Percentiles rank a stretch among this genome's conserved stretches.
Conservation (phyloP, 2,113 vertebrate genomes). For the Actinemys pallida region DNA sequence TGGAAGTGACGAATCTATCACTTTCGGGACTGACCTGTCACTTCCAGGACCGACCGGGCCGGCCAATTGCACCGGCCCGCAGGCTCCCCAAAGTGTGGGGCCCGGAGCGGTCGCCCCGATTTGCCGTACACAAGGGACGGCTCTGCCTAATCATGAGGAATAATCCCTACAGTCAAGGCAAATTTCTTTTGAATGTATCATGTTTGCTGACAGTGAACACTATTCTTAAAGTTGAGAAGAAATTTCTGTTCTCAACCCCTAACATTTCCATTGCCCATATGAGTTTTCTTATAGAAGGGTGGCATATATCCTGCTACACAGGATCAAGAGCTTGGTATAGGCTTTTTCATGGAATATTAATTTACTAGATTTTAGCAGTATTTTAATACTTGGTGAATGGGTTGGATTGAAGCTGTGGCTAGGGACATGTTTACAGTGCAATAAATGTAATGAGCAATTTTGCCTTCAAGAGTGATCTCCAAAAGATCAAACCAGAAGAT, state of each 20-base stretch:
- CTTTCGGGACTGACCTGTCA: too few species aligned
- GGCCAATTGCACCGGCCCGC: too few species aligned
- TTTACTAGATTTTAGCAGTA: not conserved
- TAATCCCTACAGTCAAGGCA: not conserved
- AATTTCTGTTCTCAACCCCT: not conserved
- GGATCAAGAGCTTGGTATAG: not conserved
- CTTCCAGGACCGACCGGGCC: too few species aligned
- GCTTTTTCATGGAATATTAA: not conserved
- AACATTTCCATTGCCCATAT: slow-evolving; percentile 1
- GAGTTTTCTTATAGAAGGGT: not conserved
- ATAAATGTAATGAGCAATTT: not conserved
- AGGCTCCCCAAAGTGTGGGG: too few species aligned
- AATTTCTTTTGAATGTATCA: not conserved
- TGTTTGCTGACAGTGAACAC: not conserved
- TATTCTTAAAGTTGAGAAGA: slow-evolving; percentile 23
- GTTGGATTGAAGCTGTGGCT: not conserved
- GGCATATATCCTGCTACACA: not conserved
- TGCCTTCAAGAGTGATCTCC: not conserved
- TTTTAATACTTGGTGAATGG: slow-evolving; percentile 21
- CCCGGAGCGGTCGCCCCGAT: too few species aligned
- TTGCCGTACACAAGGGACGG: too few species aligned
- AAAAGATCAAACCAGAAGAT: not conserved
- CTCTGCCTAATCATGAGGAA: not conserved
- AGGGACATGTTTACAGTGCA: not conserved
- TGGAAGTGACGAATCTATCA: too few species aligned